phyloP scores from a whole-genome alignment of 2,888 invertebrate genomes.

The Tillus elongatus region DNA sequence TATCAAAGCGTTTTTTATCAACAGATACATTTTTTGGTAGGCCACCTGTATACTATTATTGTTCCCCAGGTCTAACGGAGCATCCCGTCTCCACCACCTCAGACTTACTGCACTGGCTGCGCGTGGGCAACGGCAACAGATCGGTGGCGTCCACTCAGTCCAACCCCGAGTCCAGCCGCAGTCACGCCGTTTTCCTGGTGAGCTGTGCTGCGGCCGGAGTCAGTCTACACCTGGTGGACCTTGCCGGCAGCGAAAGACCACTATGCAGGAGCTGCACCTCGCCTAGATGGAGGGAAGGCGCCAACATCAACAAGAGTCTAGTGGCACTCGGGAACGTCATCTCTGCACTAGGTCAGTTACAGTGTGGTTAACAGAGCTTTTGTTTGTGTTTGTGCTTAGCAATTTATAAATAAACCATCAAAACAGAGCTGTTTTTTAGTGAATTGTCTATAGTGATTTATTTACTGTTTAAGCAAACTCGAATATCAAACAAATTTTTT shows the following conservation, averaged over 20 bases:
- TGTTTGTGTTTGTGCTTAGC: background rate
- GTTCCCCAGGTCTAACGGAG: conserved; percentile 51
- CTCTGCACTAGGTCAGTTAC: conserved; percentile 59
- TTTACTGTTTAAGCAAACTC: no score
- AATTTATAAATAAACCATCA: no score
- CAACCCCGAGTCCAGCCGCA: conserved; percentile 62
- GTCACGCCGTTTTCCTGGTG: conserved; percentile 64
- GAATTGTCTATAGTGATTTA: no score
- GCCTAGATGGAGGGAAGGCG: conserved; percentile 51
- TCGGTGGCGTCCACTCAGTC: conserved; percentile 63
- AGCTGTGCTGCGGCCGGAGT: conserved; percentile 52
- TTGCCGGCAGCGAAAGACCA: conserved; percentile 62
- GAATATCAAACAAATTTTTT: no score
- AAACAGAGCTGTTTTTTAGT: no score
- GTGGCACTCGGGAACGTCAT: conserved; percentile 77
- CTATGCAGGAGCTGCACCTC: conserved; percentile 42
- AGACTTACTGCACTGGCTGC: conserved; percentile 50
- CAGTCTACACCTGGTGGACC: conserved; percentile 53
- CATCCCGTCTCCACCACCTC: conserved; percentile 50
- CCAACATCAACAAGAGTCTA: conserved; percentile 71
- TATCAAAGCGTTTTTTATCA: no score
- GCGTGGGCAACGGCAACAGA: conserved; percentile 52
- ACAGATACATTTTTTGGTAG: no score
- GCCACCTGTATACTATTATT: no score
- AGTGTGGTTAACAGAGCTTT: conserved; percentile 5